Percentiles rank a stretch among this genome's conserved stretches.
Conservation (phyloP, 2,888 invertebrate genomes). For the Aphrophora alni region DNA sequence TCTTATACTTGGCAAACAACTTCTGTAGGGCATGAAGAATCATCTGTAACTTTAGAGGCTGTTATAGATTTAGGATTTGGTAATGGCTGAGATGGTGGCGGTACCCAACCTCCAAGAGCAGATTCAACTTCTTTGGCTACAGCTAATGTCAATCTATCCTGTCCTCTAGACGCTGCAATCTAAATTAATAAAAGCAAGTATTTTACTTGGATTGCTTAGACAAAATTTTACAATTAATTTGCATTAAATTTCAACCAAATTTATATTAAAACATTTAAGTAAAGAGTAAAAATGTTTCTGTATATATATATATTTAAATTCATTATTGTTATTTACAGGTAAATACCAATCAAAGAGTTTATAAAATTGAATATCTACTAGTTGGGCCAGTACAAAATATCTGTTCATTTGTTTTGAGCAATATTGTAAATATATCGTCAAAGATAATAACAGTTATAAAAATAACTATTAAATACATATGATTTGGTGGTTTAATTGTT, state of each 20-base stretch:
- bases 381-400: too few relatives aligned
- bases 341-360: too few relatives aligned
- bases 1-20: neutral
- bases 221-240: neutral
- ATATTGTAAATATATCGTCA: too few relatives aligned
- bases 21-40: neutral
- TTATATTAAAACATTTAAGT: too few relatives aligned
- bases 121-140: constrained; percentile 87
- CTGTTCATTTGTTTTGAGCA: too few relatives aligned
- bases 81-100: constrained; percentile 59
- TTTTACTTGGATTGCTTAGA: neutral
- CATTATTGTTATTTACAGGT: too few relatives aligned
- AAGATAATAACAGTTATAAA: too few relatives aligned
- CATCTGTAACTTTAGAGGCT: neutral
- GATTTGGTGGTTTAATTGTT: too few relatives aligned
- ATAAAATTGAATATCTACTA: too few relatives aligned
- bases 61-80: neutral
- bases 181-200: constrained; percentile 40
- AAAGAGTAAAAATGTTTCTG: too few relatives aligned
- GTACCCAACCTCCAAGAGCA: constrained; percentile 89
- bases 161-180: constrained; percentile 75
- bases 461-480: too few relatives aligned
- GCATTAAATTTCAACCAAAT: neutral
- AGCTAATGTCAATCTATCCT: constrained; percentile 85
- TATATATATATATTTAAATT: too few relatives aligned